Evolutionary conservation across 2,797 vertebrate species (phyloP), one percentile per base, ranked within the genome.

Genomic region (Bucorvus abyssinicus): DNA sequence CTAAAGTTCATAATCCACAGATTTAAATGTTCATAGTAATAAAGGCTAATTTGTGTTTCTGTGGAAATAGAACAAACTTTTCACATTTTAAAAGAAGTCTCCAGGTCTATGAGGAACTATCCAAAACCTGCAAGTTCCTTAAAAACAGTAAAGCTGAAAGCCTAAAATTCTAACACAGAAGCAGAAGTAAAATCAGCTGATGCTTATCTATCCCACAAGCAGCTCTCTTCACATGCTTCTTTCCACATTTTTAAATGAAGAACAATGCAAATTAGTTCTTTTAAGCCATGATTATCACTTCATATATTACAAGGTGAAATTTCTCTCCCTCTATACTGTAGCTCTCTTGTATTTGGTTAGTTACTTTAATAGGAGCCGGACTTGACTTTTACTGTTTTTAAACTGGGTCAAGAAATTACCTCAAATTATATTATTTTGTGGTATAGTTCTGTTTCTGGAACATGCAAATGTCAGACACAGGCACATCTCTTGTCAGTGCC

Each of bases 111-210:
- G 27, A 86, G 56, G 68, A 96, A 94, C 53, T 78, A 44, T 26
- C 63, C n/a, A 71, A 90, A 89, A 71, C 11, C 67, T 81, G 36
- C 34, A 93, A 96, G 57, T 92, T 96, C 75, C 77, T 89, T 95
- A 94, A 95, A 88, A 78, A 69, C 2, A 29, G 32, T n/a, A n/a
- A 50, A 84, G 52, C 50, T 64, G 80, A 56, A 71, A 75, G 74
- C n/a, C 24, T 94, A 73, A 68, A 95, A 91, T 19, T 40, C 30
- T 64, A 75, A 18, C 42, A 65, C 2, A 53, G 73, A 96, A 74
- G 36, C 40, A 80, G 85, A 96, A 96, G 76, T 89, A 85, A 94
- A 96, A 93, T 89, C 27, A 89, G 26, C 29, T 87, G 76, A 74
- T 70, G 14, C 53, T 75, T 93, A 85, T 91, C 87, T 93, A 52